Evolutionary conservation across 2,797 vertebrate genomes (phyloP), one percentile per base, ranked within the genome.

Genomic region (Falco berigora): DNA sequence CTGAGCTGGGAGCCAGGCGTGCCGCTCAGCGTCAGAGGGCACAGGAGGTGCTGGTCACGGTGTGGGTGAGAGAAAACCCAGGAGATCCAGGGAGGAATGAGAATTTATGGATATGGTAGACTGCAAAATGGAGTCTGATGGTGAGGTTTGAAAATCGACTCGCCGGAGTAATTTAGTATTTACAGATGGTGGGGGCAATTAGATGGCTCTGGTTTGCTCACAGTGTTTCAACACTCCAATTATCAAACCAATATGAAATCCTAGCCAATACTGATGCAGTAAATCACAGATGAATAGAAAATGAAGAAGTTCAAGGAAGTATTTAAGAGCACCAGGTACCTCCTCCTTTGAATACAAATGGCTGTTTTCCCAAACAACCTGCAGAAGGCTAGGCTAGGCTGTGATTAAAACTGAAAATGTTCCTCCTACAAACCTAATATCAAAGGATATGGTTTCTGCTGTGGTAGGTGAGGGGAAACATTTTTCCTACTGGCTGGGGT

Each of bases 401-500:
- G 20, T 22, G 27, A 19, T 67, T 59, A 82, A 66, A 75, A 24
- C 16, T 38, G 16, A 50, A 73, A 2, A 23, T 27, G 44, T 8
- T 84, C 7, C 4, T 40, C 30, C 32, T 61, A 14, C 14, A 27
- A 44, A 27, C 18, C 19, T 66, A 53, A 53, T 76, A 8, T 13
- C 40, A 40, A 71, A 47, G 24, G 67, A 40, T 22, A 27, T 20
- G 6, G 4, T 49, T 82, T 34, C 30, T 88, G 36, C 15, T 10
- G 5, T 18, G 23, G 7, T 62, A 17, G 38, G 19, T 3, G 17
- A 46, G 5, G 25, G 4, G 4, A 66, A 83, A 23, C 0, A 0
- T 20, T 34, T 85, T 72, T 2, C 20, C 8, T 6, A 20, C 20
- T 0, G 3, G 1, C 0, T 64, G 25, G 21, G 5, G 11, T 46